These are phyloP conservation scores for Chrysemys picta DNA, from an alignment of 2,113 vertebrate species.

Conservation along the genomic window DNA sequence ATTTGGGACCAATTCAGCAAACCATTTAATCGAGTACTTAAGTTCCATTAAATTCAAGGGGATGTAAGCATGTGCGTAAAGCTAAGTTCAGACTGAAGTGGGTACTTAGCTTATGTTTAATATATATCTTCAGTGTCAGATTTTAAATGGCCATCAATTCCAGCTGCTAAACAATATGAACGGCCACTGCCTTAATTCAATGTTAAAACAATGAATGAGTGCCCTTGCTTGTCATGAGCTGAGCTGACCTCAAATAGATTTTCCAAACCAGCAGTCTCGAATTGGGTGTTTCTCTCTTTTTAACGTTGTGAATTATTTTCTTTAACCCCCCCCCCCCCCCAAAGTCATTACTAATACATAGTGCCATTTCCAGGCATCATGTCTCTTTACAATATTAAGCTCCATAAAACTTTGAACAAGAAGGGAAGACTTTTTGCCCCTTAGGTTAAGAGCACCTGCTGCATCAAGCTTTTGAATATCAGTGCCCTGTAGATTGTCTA, in stretches of 20 bases:
- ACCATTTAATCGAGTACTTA: neutral
- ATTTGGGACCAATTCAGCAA: neutral
- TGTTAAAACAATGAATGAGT: neutral
- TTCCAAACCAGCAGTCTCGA: neutral
- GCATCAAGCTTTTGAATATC: neutral
- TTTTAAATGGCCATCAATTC: too few species aligned
- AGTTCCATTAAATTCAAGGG: neutral
- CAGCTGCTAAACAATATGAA: neutral
- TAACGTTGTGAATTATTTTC: neutral
- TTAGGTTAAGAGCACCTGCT: neutral
- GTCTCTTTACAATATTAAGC: neutral
- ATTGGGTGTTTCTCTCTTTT: neutral
- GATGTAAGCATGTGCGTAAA: neutral
- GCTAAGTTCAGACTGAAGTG: neutral
- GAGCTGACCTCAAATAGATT: neutral
- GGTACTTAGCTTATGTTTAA: neutral
- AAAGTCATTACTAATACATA: neutral
- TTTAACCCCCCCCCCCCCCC: neutral
- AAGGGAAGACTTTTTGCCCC: neutral
- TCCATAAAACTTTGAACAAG: neutral
- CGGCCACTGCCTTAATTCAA: neutral
- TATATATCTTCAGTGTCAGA: too few species aligned
- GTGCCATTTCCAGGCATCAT: too few species aligned
- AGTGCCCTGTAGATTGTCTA: neutral
- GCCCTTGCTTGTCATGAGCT: neutral